A percentile compares a stretch with the other conserved stretches of the same genome.
Conservation (phyloP, 2,113 vertebrate species). For the Datnioides undecimradiatus region DNA sequence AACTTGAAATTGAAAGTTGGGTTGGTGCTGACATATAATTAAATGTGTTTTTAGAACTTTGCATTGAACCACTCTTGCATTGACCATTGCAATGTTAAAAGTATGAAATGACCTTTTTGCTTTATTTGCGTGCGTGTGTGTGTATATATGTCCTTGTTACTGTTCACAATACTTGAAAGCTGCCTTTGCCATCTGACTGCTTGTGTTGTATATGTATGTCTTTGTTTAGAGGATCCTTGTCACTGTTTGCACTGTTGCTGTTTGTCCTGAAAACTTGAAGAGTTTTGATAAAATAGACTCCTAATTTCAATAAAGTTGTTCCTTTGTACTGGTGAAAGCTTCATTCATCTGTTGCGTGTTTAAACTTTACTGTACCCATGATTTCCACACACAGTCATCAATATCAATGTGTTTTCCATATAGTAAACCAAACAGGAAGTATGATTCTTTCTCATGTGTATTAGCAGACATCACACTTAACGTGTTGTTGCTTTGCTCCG, state of each 20-base stretch:
- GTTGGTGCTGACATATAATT: neutral
- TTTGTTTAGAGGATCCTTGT: slow-evolving; percentile 19
- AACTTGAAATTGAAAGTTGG: no score
- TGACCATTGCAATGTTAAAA: slow-evolving; percentile 12
- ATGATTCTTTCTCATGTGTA: neutral
- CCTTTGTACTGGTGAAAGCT: slow-evolving; percentile 1
- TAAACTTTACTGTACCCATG: neutral
- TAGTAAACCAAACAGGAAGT: neutral
- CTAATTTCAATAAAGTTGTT: slow-evolving; percentile 67
- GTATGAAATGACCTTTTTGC: slow-evolving; percentile 12
- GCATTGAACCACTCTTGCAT: slow-evolving; percentile 3
- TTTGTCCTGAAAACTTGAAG: slow-evolving; percentile 80
- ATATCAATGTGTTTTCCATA: neutral
- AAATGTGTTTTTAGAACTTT: slow-evolving; percentile 43
- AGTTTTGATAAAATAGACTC: slow-evolving; percentile 57
- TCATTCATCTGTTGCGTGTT: neutral
- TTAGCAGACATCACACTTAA: neutral
- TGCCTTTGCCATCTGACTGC: neutral
- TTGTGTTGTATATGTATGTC: neutral
- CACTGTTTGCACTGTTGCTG: slow-evolving; percentile 65
- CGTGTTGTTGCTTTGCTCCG: neutral
- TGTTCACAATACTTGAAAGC: slow-evolving; percentile 56
- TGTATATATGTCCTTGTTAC: slow-evolving; percentile 2
- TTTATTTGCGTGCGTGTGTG: slow-evolving; percentile 4
- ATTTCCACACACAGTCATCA: neutral